A percentile compares a stretch with the other conserved stretches of the same genome.
phyloP scores from a whole-genome alignment of 2,113 vertebrate genomes.

The Jaculus jaculus region DNA sequence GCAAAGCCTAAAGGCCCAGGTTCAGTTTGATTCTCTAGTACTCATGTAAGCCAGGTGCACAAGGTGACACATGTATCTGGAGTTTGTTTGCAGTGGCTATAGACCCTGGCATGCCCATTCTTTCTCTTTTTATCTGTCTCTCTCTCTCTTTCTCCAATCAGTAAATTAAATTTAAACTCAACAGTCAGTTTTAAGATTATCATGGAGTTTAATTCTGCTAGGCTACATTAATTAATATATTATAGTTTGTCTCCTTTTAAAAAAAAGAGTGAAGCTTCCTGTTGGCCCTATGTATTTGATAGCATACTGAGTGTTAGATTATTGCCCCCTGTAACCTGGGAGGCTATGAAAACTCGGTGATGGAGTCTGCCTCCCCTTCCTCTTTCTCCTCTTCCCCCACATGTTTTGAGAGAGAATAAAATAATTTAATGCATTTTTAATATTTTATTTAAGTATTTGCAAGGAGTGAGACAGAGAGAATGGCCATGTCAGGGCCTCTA shows the following conservation, averaged over 20 bases:
- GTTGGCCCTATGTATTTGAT: conserved; percentile 47
- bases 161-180: conserved; percentile 51
- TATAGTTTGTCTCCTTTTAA: conserved; percentile 51
- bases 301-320: conserved; percentile 48
- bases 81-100: too few relatives aligned
- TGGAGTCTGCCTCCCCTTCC: not conserved
- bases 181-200: conserved; percentile 55
- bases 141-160: too few relatives aligned
- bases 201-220: conserved; percentile 37
- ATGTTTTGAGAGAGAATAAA: not conserved
- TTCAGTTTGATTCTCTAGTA: too few relatives aligned
- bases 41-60: too few relatives aligned
- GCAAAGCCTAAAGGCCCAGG: too few relatives aligned
- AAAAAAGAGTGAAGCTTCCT: conserved; percentile 55
- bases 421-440: conserved; percentile 11
- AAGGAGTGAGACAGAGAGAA: too few relatives aligned
- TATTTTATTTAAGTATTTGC: too few relatives aligned
- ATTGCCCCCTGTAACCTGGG: not conserved
- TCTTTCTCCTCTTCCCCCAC: not conserved
- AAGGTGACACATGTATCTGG: too few relatives aligned
- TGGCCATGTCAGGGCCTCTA: too few relatives aligned
- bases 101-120: too few relatives aligned
- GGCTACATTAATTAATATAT: conserved; percentile 60
- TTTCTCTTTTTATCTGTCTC: too few relatives aligned
- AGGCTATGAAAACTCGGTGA: not conserved